These are phyloP conservation scores for Cinara cedri DNA, from an alignment of 2,888 invertebrate species.

Conservation along the genomic window DNA sequence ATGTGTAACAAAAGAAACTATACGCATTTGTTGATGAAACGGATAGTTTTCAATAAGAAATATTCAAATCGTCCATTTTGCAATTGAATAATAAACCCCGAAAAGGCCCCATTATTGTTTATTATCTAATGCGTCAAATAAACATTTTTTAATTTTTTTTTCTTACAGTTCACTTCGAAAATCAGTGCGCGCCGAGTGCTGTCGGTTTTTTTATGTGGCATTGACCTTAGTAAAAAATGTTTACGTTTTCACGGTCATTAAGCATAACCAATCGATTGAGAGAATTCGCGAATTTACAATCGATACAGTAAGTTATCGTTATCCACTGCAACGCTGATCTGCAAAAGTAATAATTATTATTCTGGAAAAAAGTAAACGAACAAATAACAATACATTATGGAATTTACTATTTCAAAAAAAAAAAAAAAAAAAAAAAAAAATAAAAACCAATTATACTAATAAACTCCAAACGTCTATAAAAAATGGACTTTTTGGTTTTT, in stretches of 20 bases:
- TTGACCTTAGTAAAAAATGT: constrained; percentile 44
- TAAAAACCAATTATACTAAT: too few species aligned
- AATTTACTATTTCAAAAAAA: too few species aligned
- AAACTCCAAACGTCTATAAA: too few species aligned
- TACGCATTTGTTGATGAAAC: not conserved
- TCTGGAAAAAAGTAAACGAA: too few species aligned
- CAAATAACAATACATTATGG: too few species aligned
- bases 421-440: too few species aligned
- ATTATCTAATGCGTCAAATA: not conserved
- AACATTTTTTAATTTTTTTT: constrained; percentile 6
- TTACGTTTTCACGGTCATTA: constrained; percentile 44
- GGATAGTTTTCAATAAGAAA: not conserved
- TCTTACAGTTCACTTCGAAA: not conserved
- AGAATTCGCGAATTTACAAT: constrained; percentile 14
- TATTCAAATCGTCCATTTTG: not conserved
- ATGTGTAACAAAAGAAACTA: too few species aligned
- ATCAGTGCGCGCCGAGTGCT: not conserved
- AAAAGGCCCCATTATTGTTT: constrained; percentile 10
- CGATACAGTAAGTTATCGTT: not conserved
- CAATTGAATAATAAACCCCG: not conserved
- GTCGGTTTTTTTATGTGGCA: constrained; percentile 36
- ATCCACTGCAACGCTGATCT: not conserved
- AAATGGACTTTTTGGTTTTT: too few species aligned
- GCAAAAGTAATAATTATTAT: too few species aligned
- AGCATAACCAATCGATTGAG: constrained; percentile 31